Evolutionary conservation across 1,140 invertebrate genomes (phyloP).

Genomic region (Heterodera carotae): DNA sequence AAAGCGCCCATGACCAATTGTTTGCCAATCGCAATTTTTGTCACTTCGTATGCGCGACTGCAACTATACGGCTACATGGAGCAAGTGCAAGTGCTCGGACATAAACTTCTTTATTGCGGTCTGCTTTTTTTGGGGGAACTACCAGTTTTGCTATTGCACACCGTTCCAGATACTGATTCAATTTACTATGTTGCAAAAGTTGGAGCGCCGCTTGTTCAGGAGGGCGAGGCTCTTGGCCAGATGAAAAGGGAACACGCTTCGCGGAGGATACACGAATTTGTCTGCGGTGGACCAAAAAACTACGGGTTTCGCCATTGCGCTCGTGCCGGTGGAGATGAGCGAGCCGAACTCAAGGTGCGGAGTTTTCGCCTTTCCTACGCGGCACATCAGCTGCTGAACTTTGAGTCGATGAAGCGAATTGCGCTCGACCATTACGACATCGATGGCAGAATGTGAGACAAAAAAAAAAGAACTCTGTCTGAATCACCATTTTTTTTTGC

Average conservation of each 20-base stretch:
- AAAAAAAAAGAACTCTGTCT: no score
- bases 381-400: constrained; percentile 3
- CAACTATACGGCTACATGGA: constrained; percentile 15
- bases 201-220: background rate
- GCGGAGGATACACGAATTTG: background rate
- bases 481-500: no score
- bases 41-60: constrained; percentile 13
- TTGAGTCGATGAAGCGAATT: constrained; percentile 1
- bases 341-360: background rate
- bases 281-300: background rate
- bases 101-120: background rate
- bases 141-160: no score
- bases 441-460: constrained; percentile 18
- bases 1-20: constrained; percentile 8
- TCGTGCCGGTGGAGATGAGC: background rate
- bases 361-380: constrained; percentile 14
- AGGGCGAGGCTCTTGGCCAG: constrained; percentile 12
- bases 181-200: background rate
- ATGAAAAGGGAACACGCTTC: constrained; percentile 6
- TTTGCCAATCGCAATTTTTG: constrained; percentile 1
- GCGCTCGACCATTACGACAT: background rate
- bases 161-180: background rate
- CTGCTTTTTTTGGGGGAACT: background rate
- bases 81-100: background rate
- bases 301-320: background rate